Evolutionary conservation across 2,797 vertebrate genomes (phyloP), one percentile per base, ranked within the genome.

Genomic region (Emys orbicularis): DNA sequence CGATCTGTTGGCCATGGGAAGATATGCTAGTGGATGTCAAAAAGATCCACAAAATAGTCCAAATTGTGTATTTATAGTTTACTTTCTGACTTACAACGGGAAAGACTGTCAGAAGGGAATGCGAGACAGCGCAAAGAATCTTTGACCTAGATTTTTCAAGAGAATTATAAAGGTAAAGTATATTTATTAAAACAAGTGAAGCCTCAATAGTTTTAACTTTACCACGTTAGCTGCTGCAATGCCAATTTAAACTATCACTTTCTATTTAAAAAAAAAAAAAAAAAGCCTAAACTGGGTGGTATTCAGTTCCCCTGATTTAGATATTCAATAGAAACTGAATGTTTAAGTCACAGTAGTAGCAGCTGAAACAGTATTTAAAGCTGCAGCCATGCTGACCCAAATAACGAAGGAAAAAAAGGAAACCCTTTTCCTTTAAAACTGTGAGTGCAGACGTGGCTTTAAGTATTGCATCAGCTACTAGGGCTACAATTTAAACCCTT

Each of bases 211-310:
- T 97, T 97, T 97, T 93, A 96, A 90, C 94, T 96, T 96, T 72
- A 96, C 97, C 95, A 96, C 86, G 19, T 96, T 97, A 95, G 96
- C 91, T 97, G 82, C 83, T 92, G 80, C 92, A 95, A 95, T 93
- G 97, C 97, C 97, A 98, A 96, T 97, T 97, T 94, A 97, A 98
- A 97, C 97, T 97, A 97, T 95, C 94, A 59, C 56, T 97, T 97
- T 97, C 94, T 96, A 93, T 84, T 92, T 89, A 44, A 44, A 44
- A 44, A 44, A 44, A 44, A 44, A 44, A 44, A 44, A 44, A 8
- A 44, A 50, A 52, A 5, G 34, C 77, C 81, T 95, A 86, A 86
- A 96, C 86, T 94, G 92, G 87, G 91, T 93, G 79, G 90, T 89
- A 95, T 92, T 96, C 95, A 95, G 93, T 88, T 96, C 90, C 81